phyloP scores from a whole-genome alignment of 2,888 invertebrate species.

The Ornithoptera priamus region DNA sequence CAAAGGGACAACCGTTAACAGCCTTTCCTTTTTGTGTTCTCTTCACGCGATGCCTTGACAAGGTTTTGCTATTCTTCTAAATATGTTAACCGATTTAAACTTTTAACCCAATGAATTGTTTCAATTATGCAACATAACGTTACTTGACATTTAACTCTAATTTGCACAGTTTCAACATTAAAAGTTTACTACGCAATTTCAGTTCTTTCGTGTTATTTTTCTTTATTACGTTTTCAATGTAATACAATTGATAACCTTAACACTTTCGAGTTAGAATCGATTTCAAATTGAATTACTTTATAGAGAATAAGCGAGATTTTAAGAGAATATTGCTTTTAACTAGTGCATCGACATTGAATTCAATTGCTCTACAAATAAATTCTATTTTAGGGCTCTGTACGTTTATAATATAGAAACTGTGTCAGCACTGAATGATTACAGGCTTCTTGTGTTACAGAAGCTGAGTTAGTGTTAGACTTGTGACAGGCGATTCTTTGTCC shows the following conservation, averaged over 20 bases:
- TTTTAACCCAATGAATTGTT: constrained; percentile 8
- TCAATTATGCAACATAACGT: constrained; percentile 29
- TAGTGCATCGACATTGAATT: constrained; percentile 65
- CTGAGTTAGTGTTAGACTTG: constrained; percentile 55
- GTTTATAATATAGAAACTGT: constrained; percentile 64
- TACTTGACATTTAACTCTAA: constrained; percentile 19
- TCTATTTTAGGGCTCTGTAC: constrained; percentile 67
- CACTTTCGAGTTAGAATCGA: constrained; percentile 49
- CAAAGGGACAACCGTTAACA: constrained; percentile 61
- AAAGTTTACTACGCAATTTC: not conserved
- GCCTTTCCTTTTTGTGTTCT: constrained; percentile 47
- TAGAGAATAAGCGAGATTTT: constrained; percentile 42
- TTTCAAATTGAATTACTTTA: constrained; percentile 44
- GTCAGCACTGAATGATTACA: constrained; percentile 63
- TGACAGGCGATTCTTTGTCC: constrained; percentile 59
- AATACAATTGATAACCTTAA: constrained; percentile 48
- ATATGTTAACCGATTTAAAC: constrained; percentile 1
- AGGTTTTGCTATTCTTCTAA: constrained; percentile 41
- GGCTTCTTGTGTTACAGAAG: constrained; percentile 65
- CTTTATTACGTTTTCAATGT: not conserved
- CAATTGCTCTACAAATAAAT: constrained; percentile 69
- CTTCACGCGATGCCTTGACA: constrained; percentile 50
- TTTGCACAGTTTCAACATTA: not conserved
- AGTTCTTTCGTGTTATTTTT: not conserved
- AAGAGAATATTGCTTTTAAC: constrained; percentile 49